Evolutionary conservation across 2,113 vertebrate genomes (phyloP).

Genomic region (Apteryx owenii): DNA sequence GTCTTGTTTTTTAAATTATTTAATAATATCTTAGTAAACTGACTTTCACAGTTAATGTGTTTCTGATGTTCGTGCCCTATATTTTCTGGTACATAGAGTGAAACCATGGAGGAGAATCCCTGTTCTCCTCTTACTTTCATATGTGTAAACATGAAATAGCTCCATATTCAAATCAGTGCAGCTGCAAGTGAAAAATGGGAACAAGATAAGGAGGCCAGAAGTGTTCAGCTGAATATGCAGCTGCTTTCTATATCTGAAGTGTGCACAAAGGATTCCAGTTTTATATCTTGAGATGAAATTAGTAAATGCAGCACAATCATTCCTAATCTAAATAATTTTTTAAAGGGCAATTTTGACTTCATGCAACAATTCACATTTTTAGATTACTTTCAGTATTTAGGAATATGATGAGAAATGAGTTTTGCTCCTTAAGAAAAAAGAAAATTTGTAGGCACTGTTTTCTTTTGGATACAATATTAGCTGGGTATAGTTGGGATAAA

Average conservation of each 20-base stretch:
- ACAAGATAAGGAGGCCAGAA: background rate
- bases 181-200: background rate
- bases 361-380: background rate
- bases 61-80: background rate
- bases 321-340: background rate
- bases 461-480: background rate
- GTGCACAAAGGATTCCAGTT: background rate
- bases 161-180: background rate
- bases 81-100: background rate
- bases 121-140: background rate
- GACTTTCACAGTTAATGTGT: background rate
- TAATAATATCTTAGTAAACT: slow-evolving; percentile 15
- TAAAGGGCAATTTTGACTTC: background rate
- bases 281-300: background rate
- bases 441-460: background rate
- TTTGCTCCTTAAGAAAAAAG: background rate
- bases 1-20: slow-evolving; percentile 33
- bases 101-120: background rate
- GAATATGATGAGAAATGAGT: background rate
- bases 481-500: background rate
- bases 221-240: background rate
- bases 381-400: background rate
- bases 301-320: background rate
- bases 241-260: background rate
- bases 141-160: background rate